Base-by-base conservation (phyloP, 2,797 vertebrate species). In the Chiroxiphia lanceolata region DNA sequence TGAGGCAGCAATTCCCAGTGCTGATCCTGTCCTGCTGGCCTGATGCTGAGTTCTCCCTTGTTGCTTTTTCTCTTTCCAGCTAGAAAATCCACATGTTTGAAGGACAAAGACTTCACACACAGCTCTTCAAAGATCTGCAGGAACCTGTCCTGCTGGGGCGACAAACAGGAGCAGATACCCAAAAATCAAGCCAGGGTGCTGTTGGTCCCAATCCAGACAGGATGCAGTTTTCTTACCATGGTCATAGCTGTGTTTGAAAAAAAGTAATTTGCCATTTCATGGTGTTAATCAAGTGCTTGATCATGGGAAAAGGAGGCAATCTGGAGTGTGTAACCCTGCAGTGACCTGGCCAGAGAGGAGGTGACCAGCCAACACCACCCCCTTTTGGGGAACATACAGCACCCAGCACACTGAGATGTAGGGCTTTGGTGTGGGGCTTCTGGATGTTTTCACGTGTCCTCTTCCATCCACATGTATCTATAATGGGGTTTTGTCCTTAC, bases 381-480 rank as follows among this genome's bases (percentile, higher is more conserved):
- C 26, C 13, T 29, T 29, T 71, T 16, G 45, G 82, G 70, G 53
- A 75, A 34, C 33, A 7, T 6, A 33, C 14, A 80, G 56, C 45
- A 76, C 50, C 17, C 15, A 20, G 10, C 67, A 54, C 56, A 26
- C 26, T 4, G 36, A 79, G 45, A 34, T 18, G 51, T 0, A 40
- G 70, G 59, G 53, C 33, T 80, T 47, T 60, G 17, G 14, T 44
- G 3, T 26, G 38, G 57, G 38, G 47, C 33, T 83, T 71, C 44
- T 59, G n/a, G 11, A 5, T 3, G 5, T 21, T 38, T 4, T 26
- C 2, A 0, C 4, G 5, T 36, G 65, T 56, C 68, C 19, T 48
- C 2, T 1, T 53, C 34, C 60, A 48, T 2, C 7, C 11, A 1
- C 7, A 20, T 0, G 1, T 44, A 31, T 11, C 50, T 85, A 8